phyloP scores from a whole-genome alignment of 2,797 vertebrate species.

The Galagoides demidoff region DNA sequence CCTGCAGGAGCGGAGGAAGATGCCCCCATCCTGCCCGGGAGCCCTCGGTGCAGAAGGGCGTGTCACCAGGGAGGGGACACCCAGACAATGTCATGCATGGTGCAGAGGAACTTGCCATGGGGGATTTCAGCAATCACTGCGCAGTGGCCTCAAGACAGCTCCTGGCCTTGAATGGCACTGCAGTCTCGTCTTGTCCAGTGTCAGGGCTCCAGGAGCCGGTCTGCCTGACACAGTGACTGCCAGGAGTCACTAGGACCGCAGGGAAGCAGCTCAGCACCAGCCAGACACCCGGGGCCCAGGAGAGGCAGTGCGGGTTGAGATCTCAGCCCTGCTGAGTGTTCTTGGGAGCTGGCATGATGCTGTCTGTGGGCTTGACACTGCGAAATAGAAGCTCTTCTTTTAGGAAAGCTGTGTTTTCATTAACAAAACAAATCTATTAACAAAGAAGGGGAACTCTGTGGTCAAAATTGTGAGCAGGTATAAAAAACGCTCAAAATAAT shows the following conservation, averaged over 20 bases:
- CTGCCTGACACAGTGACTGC: not conserved
- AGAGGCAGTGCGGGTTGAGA: not conserved
- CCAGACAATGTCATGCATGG: not conserved
- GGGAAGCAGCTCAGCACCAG: not conserved
- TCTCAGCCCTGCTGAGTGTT: not conserved
- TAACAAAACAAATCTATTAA: not conserved
- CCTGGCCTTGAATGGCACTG: not conserved
- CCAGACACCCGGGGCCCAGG: not conserved
- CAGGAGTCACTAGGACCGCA: not conserved
- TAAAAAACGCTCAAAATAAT: not conserved
- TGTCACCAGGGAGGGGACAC: not conserved
- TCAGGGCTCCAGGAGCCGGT: not conserved
- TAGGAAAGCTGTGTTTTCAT: not conserved
- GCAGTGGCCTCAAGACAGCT: accelerated
- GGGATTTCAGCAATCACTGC: not conserved
- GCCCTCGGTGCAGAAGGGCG: accelerated
- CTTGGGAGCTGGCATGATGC: not conserved
- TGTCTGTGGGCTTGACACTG: too few relatives aligned
- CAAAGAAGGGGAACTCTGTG: not conserved
- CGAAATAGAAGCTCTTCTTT: not conserved
- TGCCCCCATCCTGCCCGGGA: not conserved
- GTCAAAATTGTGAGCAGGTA: not conserved
- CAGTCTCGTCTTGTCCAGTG: not conserved
- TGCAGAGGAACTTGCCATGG: not conserved
- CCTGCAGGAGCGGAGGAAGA: not conserved